Base-by-base conservation (phyloP, 2,113 vertebrate species). In the Petaurus breviceps region DNA sequence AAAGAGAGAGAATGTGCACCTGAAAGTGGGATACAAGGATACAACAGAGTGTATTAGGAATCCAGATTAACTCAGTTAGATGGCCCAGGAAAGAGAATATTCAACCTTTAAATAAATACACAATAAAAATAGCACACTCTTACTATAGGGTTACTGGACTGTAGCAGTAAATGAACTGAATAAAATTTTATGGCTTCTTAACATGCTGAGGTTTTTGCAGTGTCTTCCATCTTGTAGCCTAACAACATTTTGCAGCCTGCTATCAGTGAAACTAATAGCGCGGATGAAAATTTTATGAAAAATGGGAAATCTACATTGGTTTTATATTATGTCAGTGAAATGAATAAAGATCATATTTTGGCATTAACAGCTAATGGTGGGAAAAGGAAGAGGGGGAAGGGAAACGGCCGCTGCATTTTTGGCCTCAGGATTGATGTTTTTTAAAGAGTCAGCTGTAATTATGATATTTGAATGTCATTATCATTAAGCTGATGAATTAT, bases 181-280 rank as follows among this genome's bases (percentile, higher is more conserved):
- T 98, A 99, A 98, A 99, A 99, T 99, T 99, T 99, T 99, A 99
- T 99, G 98, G 98, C 98, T 99, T 99, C 98, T 99, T 99, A 98
- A 99, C 98, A 99, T 98, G 98, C 98, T 98, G 98, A 98, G 98
- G 97, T 98, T 98, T 98, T 98, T 98, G 95, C 98, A 98, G 96
- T 92, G 97, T 98, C 98, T 98, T 99, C 98, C 98, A 98, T 99
- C 98, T 98, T 99, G 98, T 97, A 98, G 98, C 98, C 98, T 99
- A 99, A 99, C 98, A 98, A 98, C 98, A 98, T 98, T 99, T 99
- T 97, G 97, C 98, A 98, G 98, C 97, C 98, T 98, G 98, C 98
- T 98, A 98, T 98, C 98, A 98, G 98, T 31, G 98, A 99, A 98
- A 98, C 98, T 99, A 99, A 99, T 99, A 99, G 98, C 49, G 98